Base-by-base conservation (phyloP, 2,888 invertebrate species). In the Chesias legatella region DNA sequence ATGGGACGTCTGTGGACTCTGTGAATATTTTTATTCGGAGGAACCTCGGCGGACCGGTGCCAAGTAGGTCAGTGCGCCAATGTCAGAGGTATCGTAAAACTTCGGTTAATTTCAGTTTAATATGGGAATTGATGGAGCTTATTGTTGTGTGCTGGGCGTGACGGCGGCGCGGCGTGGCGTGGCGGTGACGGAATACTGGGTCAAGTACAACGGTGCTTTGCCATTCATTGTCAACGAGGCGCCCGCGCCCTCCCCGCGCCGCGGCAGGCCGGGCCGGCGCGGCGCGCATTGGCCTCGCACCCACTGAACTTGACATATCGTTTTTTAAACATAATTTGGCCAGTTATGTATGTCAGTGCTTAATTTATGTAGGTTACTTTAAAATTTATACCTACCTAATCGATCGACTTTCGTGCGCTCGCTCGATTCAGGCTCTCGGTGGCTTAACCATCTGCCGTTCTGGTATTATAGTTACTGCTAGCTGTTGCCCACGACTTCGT, bases 201-300 rank as follows among this genome's bases (percentile, higher is more conserved):
- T 86, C 88, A 88, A 88, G 88, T 82, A 85, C 86, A 84, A 76
- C 82, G 82, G 77, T 80, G 86, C 81, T 84, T 80, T 79, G 85
- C 83, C 82, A 82, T 85, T 85, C 86, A 85, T 85, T 85, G 88
- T 82, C 86, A 80, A 66, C 73, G 59, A 45, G 51, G 51, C 55
- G 51, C 63, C 48, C 55, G 51, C 55, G 51, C 63, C 48, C 55
- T 51, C 52, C 51, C 47, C 49, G 51, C 53, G 52, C 39, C 48
- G 45, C 53, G 60, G 43, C 59, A 58, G 48, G 51, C 58, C 56
- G 52, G 53, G 41, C 49, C 44, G 43, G 68, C 73, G 70, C 70
- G n/a, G 64, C 71, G 73, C 75, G 70, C 73, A 67, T 63, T 74
- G 74, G 67, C 74, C 75, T 73, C 79, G 77, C 71, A 72, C 71